phyloP scores from a whole-genome alignment of 2,888 invertebrate species.

The Leptopterna dolabrata region DNA sequence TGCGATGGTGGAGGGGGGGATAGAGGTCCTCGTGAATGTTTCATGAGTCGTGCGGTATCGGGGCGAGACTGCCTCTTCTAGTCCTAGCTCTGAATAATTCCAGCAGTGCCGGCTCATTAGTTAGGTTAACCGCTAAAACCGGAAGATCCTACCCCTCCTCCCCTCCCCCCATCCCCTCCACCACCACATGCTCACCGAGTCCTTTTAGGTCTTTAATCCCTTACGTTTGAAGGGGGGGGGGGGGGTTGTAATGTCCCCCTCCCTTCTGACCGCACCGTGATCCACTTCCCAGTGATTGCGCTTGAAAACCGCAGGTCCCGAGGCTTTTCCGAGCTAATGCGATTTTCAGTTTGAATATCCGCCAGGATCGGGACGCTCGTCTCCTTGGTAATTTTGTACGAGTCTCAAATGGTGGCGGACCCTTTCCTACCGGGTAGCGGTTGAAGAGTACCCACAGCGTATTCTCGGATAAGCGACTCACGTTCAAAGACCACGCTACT shows the following conservation, averaged over 20 bases:
- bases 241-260: background rate
- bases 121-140: constrained; percentile 46
- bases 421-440: too few species aligned
- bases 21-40: background rate
- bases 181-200: background rate
- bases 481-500: too few species aligned
- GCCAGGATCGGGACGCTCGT: too few species aligned
- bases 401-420: too few species aligned
- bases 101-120: constrained; percentile 23
- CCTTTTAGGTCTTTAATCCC: constrained; percentile 11
- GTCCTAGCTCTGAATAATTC: constrained; percentile 45
- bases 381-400: too few species aligned
- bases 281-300: background rate
- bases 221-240: background rate
- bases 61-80: background rate
- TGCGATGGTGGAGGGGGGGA: background rate
- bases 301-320: background rate
- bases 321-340: background rate
- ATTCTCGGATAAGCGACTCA: too few species aligned
- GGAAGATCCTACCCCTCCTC: background rate
- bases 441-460: too few species aligned
- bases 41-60: background rate
- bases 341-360: background rate
- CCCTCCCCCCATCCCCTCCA: background rate
- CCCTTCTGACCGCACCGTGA: background rate